Conservation (phyloP, 2,888 invertebrate species). For the Mechanitis mazaeus region DNA sequence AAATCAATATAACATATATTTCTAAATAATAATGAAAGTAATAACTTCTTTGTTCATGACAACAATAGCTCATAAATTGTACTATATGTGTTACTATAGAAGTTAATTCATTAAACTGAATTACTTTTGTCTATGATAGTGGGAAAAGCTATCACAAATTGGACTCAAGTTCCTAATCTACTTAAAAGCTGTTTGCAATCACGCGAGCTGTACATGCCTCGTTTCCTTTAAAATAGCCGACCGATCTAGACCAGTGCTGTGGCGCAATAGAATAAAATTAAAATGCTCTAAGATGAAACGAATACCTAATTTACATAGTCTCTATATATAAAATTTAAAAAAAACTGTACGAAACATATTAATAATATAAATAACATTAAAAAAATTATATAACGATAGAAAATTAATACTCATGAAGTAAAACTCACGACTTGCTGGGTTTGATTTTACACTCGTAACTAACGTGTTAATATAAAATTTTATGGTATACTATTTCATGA, state of each 20-base stretch:
- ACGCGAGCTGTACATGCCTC: conserved; percentile 30
- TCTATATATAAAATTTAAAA: too few species aligned
- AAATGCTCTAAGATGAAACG: conserved; percentile 1
- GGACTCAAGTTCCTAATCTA: conserved; percentile 36
- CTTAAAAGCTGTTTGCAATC: conserved; percentile 37
- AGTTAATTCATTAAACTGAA: conserved; percentile 7
- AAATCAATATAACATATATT: too few species aligned
- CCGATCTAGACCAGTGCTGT: conserved; percentile 21
- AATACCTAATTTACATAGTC: too few species aligned
- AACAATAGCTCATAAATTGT: too few species aligned
- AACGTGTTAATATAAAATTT: background rate
- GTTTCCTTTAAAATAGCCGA: conserved; percentile 32
- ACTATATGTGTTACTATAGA: background rate
- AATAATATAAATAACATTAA: too few species aligned
- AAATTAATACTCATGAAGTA: too few species aligned
- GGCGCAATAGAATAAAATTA: conserved; percentile 8
- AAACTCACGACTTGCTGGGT: too few species aligned
- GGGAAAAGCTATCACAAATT: conserved; percentile 33
- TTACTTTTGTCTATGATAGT: conserved; percentile 7
- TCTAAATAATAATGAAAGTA: too few species aligned
- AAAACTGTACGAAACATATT: too few species aligned
- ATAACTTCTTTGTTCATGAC: too few species aligned
- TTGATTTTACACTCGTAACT: too few species aligned
- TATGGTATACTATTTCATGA: background rate
- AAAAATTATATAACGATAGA: too few species aligned